Percentiles rank a stretch among this genome's conserved stretches.
These are phyloP conservation scores for Natrix natrix DNA, from an alignment of 2,797 vertebrate species.

Conservation along the genomic window DNA sequence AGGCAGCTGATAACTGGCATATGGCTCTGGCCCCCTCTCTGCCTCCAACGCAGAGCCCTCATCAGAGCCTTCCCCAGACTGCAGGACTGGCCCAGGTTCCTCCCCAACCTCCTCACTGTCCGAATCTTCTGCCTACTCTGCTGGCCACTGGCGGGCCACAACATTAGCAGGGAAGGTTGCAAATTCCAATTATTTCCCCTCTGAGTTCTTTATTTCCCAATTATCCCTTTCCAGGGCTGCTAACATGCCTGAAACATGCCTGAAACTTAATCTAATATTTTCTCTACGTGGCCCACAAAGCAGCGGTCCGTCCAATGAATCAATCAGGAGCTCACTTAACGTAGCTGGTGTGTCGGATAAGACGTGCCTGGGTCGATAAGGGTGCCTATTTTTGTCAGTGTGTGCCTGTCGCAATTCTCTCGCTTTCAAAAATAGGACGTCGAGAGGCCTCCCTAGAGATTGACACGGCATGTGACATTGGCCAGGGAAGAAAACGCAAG, in stretches of 20 bases:
- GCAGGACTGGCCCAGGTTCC: no score
- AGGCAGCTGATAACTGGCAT: no score
- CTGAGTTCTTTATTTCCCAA: not conserved
- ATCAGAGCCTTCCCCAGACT: no score
- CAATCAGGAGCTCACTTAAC: not conserved
- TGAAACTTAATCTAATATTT: not conserved
- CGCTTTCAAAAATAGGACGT: not conserved
- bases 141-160: no score
- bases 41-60: no score
- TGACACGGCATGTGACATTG: not conserved
- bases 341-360: not conserved
- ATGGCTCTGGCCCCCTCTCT: no score
- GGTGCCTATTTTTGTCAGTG: not conserved
- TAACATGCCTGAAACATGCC: not conserved
- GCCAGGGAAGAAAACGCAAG: not conserved
- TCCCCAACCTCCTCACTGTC: no score
- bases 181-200: no score
- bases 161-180: not conserved
- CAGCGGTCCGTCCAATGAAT: not conserved
- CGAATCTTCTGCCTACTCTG: no score
- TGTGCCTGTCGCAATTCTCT: not conserved
- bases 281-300: not conserved
- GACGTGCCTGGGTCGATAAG: not conserved
- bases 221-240: not conserved
- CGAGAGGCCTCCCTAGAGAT: no score